These are phyloP conservation scores for Okamejei kenojei DNA, from an alignment of 2,797 vertebrate genomes.

Conservation along the genomic window DNA sequence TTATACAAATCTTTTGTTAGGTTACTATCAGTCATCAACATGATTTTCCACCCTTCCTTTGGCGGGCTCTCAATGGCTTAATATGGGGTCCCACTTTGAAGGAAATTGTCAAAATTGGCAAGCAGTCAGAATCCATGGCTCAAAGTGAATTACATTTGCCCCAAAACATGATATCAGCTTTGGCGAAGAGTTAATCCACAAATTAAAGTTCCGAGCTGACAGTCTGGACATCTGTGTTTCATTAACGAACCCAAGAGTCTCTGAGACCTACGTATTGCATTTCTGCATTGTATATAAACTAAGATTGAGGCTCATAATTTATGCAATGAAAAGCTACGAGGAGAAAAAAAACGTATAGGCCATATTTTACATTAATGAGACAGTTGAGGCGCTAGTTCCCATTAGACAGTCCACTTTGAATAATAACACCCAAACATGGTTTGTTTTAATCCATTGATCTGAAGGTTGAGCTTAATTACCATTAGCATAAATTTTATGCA, in stretches of 20 bases:
- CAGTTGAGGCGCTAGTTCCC: conserved; percentile 56
- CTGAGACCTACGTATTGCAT: conserved; percentile 50
- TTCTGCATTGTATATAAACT: conserved; percentile 58
- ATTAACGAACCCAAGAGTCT: conserved; percentile 55
- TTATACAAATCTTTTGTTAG: not conserved
- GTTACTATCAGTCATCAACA: not conserved
- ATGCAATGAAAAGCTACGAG: conserved; percentile 54
- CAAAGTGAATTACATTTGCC: conserved; percentile 24
- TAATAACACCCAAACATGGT: conserved; percentile 10
- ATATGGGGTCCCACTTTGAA: not conserved
- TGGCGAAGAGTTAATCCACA: conserved; percentile 50
- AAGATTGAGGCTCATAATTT: conserved; percentile 58
- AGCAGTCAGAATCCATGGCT: conserved; percentile 22
- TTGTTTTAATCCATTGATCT: conserved; percentile 25
- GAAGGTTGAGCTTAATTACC: not conserved
- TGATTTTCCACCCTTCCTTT: not conserved
- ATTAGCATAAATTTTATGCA: not conserved
- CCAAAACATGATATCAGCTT: conserved; percentile 28
- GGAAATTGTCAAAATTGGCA: conserved; percentile 31
- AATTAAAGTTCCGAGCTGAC: conserved; percentile 46
- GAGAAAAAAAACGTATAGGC: conserved; percentile 48
- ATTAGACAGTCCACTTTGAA: conserved; percentile 32
- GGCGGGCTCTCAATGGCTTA: not conserved
- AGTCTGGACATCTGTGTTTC: conserved; percentile 64
- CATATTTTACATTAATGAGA: conserved; percentile 63